Percentiles rank a stretch among this genome's conserved stretches.
phyloP scores from a whole-genome alignment of 2,888 invertebrate species.

The Dynastes maya region DNA sequence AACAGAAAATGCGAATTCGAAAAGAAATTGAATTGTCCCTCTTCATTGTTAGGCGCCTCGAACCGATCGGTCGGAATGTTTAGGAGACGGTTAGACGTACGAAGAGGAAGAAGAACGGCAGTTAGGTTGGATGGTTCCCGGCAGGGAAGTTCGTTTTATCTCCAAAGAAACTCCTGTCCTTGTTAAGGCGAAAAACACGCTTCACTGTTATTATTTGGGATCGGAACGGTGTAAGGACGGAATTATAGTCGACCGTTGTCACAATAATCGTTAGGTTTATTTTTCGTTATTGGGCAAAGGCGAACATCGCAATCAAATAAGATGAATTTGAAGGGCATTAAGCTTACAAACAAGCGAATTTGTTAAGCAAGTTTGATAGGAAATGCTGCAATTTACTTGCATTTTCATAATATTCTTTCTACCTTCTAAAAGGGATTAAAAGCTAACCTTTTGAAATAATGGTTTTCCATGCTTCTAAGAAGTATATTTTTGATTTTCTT shows the following conservation, averaged over 20 bases:
- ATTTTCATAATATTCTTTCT: too few species aligned
- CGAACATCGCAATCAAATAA: not conserved
- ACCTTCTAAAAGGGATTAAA: too few species aligned
- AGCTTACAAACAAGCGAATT: not conserved
- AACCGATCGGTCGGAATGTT: not conserved
- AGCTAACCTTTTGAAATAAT: too few species aligned
- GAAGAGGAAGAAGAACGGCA: not conserved
- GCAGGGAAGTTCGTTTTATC: slow-evolving; percentile 4
- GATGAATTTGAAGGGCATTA: not conserved
- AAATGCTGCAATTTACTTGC: too few species aligned
- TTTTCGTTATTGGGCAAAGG: not conserved
- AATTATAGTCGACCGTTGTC: slow-evolving; percentile 29
- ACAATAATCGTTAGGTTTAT: slow-evolving; percentile 18
- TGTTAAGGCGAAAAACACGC: slow-evolving; percentile 26
- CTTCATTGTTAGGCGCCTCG: slow-evolving; percentile 13
- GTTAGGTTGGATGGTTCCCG: slow-evolving; percentile 21
- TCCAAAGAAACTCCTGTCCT: slow-evolving; percentile 6
- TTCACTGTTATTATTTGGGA: not conserved
- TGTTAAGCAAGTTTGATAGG: not conserved
- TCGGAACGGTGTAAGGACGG: not conserved
- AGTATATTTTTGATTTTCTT: too few species aligned
- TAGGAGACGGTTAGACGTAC: slow-evolving; percentile 4
- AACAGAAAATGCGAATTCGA: slow-evolving; percentile 25
- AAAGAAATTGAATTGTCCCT: slow-evolving; percentile 34
- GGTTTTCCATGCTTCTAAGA: too few species aligned